Evolutionary conservation across 2,113 vertebrate genomes (phyloP).

Genomic region (Lophochroa leadbeateri): DNA sequence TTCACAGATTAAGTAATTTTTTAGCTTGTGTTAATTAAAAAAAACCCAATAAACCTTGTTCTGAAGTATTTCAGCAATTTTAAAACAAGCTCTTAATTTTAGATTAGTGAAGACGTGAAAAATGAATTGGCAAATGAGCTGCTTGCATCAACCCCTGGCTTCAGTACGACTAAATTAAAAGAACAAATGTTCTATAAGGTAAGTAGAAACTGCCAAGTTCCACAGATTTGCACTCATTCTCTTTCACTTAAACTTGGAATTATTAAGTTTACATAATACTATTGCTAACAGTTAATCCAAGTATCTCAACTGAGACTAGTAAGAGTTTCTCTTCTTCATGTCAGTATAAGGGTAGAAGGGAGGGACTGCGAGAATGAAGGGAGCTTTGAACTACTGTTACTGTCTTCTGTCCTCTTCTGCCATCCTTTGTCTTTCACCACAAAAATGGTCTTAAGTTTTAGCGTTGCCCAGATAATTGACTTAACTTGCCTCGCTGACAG

Average conservation of each 20-base stretch:
- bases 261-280: background rate
- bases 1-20: background rate
- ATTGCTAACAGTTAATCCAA: background rate
- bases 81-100: slow-evolving; percentile 30
- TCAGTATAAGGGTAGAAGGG: background rate
- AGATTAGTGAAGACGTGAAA: slow-evolving; percentile 83
- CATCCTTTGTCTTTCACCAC: background rate
- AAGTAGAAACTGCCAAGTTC: background rate
- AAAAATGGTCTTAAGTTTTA: background rate
- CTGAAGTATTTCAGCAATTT: background rate
- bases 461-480: background rate
- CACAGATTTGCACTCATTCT: background rate
- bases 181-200: slow-evolving; percentile 88
- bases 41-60: background rate
- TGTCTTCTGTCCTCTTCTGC: background rate
- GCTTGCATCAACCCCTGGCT: slow-evolving; percentile 73
- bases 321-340: background rate
- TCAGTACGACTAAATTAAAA: slow-evolving; percentile 61
- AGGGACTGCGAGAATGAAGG: background rate
- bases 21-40: background rate
- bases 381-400: background rate
- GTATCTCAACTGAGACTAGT: background rate
- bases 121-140: slow-evolving; percentile 74
- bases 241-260: background rate
- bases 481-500: background rate